A percentile compares a stretch with the other conserved stretches of the same genome.
These are phyloP conservation scores for Xanthorhoe designata DNA, from an alignment of 2,888 invertebrate species.

Conservation along the genomic window DNA sequence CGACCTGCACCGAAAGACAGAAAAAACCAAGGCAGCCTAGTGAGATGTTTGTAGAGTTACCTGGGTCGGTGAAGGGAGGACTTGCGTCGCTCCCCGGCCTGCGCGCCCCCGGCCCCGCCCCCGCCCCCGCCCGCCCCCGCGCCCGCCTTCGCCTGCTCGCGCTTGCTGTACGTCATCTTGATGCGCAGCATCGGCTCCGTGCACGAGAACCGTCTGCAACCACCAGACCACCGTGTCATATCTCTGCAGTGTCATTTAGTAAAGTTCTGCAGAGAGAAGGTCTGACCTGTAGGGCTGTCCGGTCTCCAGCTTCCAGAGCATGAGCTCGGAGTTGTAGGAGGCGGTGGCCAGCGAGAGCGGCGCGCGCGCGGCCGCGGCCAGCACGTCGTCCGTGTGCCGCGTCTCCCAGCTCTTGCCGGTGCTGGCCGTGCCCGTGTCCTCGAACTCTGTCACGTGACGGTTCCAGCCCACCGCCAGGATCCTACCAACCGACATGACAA, in stretches of 20 bases:
- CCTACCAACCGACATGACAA: constrained; percentile 59
- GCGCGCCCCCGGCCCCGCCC: constrained; percentile 29
- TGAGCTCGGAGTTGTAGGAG: constrained; percentile 91
- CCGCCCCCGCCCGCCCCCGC: constrained; percentile 27
- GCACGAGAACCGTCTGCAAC: constrained; percentile 75
- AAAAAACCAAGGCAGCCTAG: too few relatives aligned
- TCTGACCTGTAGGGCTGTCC: constrained; percentile 88
- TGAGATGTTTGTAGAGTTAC: constrained; percentile 38
- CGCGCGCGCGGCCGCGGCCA: constrained; percentile 87
- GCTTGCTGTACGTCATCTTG: constrained; percentile 83
- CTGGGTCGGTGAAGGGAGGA: constrained; percentile 54
- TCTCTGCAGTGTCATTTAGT: not conserved
- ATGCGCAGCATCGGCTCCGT: constrained; percentile 85
- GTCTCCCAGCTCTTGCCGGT: constrained; percentile 89
- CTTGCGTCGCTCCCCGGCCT: constrained; percentile 27
- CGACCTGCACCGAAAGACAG: too few relatives aligned
- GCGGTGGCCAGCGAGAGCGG: constrained; percentile 91
- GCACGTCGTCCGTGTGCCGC: constrained; percentile 91
- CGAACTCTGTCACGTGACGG: constrained; percentile 88
- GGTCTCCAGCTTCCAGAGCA: constrained; percentile 93
- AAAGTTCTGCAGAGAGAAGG: not conserved
- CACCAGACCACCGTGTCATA: not conserved
- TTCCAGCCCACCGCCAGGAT: constrained; percentile 94
- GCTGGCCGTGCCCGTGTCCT: constrained; percentile 79
- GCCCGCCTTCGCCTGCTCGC: constrained; percentile 49